Percentiles rank a stretch among this genome's conserved stretches.
Conservation (phyloP, 2,113 vertebrate species). For the Mandrillus leucophaeus region DNA sequence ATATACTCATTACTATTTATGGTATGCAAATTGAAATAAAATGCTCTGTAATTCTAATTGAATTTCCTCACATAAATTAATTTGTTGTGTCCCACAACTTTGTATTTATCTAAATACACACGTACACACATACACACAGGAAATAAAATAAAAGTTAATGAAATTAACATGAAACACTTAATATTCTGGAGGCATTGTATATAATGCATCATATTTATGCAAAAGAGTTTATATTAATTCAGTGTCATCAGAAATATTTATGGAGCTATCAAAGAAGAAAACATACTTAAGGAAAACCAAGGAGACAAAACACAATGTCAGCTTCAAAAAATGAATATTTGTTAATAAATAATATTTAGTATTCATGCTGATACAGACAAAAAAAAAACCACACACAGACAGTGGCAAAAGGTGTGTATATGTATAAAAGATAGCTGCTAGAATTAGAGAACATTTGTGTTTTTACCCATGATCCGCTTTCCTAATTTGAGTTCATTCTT, state of each 20-base stretch:
- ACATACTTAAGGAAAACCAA: background rate
- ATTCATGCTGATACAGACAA: background rate
- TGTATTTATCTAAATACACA: background rate
- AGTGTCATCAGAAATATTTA: background rate
- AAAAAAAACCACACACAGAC: background rate
- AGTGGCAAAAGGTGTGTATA: background rate
- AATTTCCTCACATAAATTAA: constrained; percentile 47
- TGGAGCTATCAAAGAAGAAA: background rate
- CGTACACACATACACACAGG: background rate
- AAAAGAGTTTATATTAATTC: background rate
- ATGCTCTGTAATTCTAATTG: constrained; percentile 55
- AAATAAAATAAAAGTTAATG: background rate
- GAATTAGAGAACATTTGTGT: background rate
- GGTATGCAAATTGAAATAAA: constrained; percentile 37
- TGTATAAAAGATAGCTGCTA: too few relatives aligned
- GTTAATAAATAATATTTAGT: background rate
- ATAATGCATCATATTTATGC: background rate
- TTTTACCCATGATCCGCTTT: background rate
- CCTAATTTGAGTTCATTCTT: background rate
- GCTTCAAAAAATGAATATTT: background rate
- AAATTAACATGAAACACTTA: background rate
- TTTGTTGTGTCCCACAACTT: constrained; percentile 50
- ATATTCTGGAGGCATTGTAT: background rate
- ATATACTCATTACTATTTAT: background rate
- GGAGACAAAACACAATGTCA: background rate